phyloP scores from a whole-genome alignment of 2,113 vertebrate genomes.

The Leptobrachium ailaonicum region DNA sequence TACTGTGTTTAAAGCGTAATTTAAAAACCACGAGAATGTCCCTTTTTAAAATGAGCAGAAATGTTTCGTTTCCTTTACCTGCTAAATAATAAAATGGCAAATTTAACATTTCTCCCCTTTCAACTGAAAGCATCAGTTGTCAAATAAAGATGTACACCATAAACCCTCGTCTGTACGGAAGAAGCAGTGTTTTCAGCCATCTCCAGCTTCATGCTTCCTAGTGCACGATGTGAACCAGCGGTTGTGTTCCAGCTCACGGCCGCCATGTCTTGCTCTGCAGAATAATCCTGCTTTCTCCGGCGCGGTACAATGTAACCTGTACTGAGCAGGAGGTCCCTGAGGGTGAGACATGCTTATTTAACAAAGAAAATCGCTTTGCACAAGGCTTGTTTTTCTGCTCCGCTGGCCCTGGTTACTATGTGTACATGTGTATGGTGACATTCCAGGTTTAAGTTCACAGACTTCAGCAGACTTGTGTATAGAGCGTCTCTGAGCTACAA shows the following conservation, averaged over 20 bases:
- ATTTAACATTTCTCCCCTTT: too few species aligned
- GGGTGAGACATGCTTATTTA: constrained; percentile 39
- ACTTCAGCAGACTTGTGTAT: background rate
- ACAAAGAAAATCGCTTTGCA: constrained; percentile 39
- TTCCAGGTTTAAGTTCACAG: background rate
- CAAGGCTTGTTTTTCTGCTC: constrained; percentile 34
- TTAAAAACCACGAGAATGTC: too few species aligned
- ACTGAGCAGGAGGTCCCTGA: constrained; percentile 17
- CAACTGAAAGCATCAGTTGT: background rate
- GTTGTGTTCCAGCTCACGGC: constrained; percentile 14
- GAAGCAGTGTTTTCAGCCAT: background rate
- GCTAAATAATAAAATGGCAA: too few species aligned
- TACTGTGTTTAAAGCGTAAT: too few species aligned
- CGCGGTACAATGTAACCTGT: constrained; percentile 33
- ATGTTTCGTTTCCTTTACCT: too few species aligned
- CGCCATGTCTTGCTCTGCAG: constrained; percentile 1
- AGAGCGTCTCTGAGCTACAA: background rate
- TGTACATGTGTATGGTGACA: constrained; percentile 21
- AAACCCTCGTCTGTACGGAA: background rate
- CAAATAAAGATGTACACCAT: background rate
- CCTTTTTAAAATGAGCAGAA: too few species aligned
- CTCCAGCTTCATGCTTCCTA: constrained; percentile 5
- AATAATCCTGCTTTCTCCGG: background rate
- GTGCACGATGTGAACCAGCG: constrained; percentile 21
- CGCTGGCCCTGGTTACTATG: constrained; percentile 38